phyloP scores from a whole-genome alignment of 2,797 vertebrate species.

The Notolabrus celidotus region DNA sequence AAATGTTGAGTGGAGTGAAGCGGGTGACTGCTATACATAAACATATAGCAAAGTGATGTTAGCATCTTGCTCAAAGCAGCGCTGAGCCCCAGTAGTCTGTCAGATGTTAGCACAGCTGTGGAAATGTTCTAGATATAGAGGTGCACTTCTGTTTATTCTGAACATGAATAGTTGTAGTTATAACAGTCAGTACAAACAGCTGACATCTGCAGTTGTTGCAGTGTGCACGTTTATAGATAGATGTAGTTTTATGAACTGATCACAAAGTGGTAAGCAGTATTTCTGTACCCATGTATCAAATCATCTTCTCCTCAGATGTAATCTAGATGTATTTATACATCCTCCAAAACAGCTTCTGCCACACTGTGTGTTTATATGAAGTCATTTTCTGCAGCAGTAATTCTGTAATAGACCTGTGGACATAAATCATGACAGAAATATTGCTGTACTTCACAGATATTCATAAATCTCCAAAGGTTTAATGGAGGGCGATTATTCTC shows the following conservation, averaged over 20 bases:
- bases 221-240: slow-evolving; percentile 2
- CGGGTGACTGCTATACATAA: no score
- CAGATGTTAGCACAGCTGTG: background rate
- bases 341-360: slow-evolving; percentile 39
- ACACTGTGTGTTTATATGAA: slow-evolving; percentile 55
- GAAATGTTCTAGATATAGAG: background rate
- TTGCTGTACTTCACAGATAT: slow-evolving; percentile 53
- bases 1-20: background rate
- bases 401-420: slow-evolving; percentile 52
- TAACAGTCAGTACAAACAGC: background rate
- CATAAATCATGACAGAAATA: slow-evolving; percentile 56
- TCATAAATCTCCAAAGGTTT: slow-evolving; percentile 62
- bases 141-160: background rate
- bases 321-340: slow-evolving; percentile 59
- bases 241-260: slow-evolving; percentile 34
- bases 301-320: slow-evolving; percentile 39
- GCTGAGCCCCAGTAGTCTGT: background rate
- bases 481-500: slow-evolving; percentile 60
- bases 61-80: background rate
- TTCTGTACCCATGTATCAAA: slow-evolving; percentile 21
- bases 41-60: no score
- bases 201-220: background rate
- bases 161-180: background rate
- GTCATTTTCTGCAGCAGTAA: slow-evolving; percentile 60
- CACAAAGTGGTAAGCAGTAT: slow-evolving; percentile 15